A percentile compares a stretch with the other conserved stretches of the same genome.
Evolutionary conservation across 37 sponge, comb jelly and placozoan species (phyloP).

Genomic region (Geodia barretti): DNA sequence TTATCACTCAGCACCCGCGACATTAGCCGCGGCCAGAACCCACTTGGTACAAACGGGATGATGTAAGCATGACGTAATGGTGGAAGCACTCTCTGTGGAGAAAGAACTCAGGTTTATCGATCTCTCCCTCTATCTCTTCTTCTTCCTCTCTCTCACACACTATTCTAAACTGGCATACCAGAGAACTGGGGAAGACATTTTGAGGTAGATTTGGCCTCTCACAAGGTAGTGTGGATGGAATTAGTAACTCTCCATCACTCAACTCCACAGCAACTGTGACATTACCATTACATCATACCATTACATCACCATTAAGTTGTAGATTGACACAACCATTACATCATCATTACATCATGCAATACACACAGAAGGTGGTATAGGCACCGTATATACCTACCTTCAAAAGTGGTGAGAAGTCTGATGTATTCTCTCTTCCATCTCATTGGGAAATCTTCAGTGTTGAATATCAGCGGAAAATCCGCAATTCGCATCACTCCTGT

Average conservation of each 20-base stretch:
- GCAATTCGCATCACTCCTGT: slow-evolving; percentile 72
- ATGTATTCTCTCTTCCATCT: slow-evolving; percentile 81
- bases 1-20: slow-evolving; percentile 72
- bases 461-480: slow-evolving; percentile 74
- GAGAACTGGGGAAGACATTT: slow-evolving; percentile 7
- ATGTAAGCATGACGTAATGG: slow-evolving; percentile 55
- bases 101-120: not conserved
- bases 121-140: not conserved
- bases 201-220: slow-evolving; percentile 50
- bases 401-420: slow-evolving; percentile 84
- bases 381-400: too few relatives aligned
- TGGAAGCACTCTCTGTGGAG: slow-evolving; percentile 53
- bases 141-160: not conserved
- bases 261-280: slow-evolving; percentile 67
- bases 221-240: slow-evolving; percentile 76
- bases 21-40: slow-evolving; percentile 88
- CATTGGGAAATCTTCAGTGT: slow-evolving; percentile 83
- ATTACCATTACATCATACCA: too few relatives aligned
- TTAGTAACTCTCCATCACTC: slow-evolving; percentile 61
- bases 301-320: not conserved
- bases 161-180: slow-evolving; percentile 20
- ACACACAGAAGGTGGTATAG: too few relatives aligned
- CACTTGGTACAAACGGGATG: slow-evolving; percentile 81
- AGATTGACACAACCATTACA: too few relatives aligned
- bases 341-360: too few relatives aligned